phyloP scores from a whole-genome alignment of 2,797 vertebrate species.

The Cottoperca gobio region DNA sequence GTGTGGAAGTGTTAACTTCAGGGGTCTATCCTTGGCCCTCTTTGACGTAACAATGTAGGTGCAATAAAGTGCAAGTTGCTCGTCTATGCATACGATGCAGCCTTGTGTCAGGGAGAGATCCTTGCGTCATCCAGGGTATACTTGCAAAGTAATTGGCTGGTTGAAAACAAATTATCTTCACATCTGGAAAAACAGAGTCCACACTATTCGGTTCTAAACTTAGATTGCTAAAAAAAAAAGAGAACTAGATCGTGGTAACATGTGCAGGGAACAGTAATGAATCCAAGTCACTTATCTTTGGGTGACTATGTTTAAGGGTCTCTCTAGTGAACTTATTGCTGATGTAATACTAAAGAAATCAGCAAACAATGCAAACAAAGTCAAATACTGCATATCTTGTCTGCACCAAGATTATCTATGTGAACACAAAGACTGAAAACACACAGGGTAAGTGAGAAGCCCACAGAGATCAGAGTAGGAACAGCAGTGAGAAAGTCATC shows the following conservation, averaged over 20 bases:
- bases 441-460: conserved; percentile 14
- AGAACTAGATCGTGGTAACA: background rate
- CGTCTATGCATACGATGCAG: background rate
- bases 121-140: too few species aligned
- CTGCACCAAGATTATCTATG: conserved; percentile 16
- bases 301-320: background rate
- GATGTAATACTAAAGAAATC: background rate
- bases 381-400: too few species aligned
- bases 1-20: too few species aligned
- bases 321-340: background rate
- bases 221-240: too few species aligned
- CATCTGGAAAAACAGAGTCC: too few species aligned
- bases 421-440: conserved; percentile 22
- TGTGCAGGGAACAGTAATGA: background rate
- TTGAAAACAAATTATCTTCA: too few species aligned
- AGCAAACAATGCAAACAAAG: too few species aligned
- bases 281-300: background rate
- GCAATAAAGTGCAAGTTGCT: too few species aligned
- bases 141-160: too few species aligned
- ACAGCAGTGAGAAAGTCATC: conserved; percentile 66
- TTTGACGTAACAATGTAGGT: too few species aligned
- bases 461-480: conserved; percentile 25
- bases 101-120: background rate
- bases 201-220: too few species aligned
- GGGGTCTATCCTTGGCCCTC: too few species aligned